phyloP scores from a whole-genome alignment of 2,888 invertebrate genomes.

The Drosophila yooni region DNA sequence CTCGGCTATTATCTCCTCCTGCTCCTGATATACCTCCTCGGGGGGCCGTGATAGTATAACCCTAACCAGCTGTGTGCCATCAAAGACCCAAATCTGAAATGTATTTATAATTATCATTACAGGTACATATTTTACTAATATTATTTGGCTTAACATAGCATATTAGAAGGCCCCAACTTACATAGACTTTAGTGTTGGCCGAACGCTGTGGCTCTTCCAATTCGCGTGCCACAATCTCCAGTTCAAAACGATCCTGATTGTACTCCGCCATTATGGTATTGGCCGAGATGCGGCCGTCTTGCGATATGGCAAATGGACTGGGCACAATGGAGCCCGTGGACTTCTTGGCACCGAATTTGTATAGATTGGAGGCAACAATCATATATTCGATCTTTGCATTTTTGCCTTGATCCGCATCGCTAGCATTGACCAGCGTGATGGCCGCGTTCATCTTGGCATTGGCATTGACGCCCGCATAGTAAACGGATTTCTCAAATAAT shows the following conservation, averaged over 20 bases:
- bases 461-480: constrained; percentile 89
- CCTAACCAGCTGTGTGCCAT: constrained; percentile 92
- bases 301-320: constrained; percentile 89
- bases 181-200: constrained; percentile 91
- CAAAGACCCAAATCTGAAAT: constrained; percentile 94
- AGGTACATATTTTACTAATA: neutral
- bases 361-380: constrained; percentile 92
- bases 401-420: constrained; percentile 92
- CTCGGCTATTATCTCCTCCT: constrained; percentile 89
- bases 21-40: constrained; percentile 90
- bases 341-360: constrained; percentile 90
- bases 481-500: constrained; percentile 87
- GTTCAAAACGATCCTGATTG: constrained; percentile 93
- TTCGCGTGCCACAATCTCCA: constrained; percentile 94
- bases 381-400: constrained; percentile 94
- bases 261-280: constrained; percentile 94
- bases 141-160: neutral
- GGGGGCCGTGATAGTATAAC: constrained; percentile 94
- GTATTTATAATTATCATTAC: neutral
- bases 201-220: constrained; percentile 91
- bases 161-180: constrained; percentile 84
- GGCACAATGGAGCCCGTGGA: constrained; percentile 93
- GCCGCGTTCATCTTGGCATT: constrained; percentile 91
- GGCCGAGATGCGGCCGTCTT: constrained; percentile 86
- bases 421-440: constrained; percentile 90